Conservation (phyloP, 2,888 invertebrate genomes). For the Dryococelus australis region DNA sequence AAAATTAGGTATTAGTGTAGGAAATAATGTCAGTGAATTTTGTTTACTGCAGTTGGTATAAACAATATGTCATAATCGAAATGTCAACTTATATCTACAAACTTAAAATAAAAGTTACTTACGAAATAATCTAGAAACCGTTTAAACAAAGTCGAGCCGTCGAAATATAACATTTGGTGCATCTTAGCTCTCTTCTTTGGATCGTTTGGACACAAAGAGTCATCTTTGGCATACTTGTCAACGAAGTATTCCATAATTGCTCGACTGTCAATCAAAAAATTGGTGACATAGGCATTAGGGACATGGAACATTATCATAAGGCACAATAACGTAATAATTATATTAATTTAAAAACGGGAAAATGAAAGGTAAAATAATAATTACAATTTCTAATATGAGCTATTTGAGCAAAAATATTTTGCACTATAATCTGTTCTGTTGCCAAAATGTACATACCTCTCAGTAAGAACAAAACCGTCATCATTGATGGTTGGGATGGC, state of each 20-base stretch:
- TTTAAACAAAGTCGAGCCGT: conserved; percentile 65
- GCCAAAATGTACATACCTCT: conserved; percentile 62
- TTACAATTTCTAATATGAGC: too few species aligned
- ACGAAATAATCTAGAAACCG: conserved; percentile 66
- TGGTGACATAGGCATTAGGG: too few species aligned
- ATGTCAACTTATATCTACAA: too few species aligned
- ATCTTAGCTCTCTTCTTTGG: conserved; percentile 68
- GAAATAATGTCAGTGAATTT: too few species aligned
- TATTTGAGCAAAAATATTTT: too few species aligned
- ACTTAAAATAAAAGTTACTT: conserved; percentile 54
- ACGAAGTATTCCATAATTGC: conserved; percentile 72
- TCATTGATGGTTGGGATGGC: conserved; percentile 71
- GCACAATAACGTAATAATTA: neutral
- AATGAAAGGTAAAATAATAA: neutral
- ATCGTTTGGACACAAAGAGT: conserved; percentile 70
- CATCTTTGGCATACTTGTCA: conserved; percentile 71
- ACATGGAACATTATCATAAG: neutral
- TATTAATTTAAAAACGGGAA: neutral
- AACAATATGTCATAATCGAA: too few species aligned
- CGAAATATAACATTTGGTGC: conserved; percentile 69
- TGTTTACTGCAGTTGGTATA: too few species aligned
- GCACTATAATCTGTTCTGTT: too few species aligned
- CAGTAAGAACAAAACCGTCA: conserved; percentile 73
- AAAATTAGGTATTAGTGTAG: too few species aligned
- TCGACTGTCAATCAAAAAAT: conserved; percentile 61